These are phyloP conservation scores for Mastomys coucha DNA, from an alignment of 2,113 vertebrate species.

Conservation along the genomic window DNA sequence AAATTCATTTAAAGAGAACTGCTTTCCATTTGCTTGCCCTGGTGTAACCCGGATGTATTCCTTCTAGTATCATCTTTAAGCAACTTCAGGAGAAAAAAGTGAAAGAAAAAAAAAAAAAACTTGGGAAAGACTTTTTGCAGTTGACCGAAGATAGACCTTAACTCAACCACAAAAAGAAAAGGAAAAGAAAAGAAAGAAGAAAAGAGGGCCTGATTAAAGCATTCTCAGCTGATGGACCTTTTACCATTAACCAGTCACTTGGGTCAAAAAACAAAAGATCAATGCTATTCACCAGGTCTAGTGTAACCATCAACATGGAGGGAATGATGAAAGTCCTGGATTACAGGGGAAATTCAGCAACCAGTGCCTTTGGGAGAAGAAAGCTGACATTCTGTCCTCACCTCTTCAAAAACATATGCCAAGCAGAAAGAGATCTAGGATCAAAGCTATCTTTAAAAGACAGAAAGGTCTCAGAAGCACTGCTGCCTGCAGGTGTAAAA, in stretches of 20 bases:
- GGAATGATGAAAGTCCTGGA: conserved; percentile 82
- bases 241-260: conserved; percentile 80
- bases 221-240: conserved; percentile 79
- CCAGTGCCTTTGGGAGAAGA: conserved; percentile 82
- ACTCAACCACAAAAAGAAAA: conserved; percentile 64
- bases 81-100: conserved; percentile 77
- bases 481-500: conserved; percentile 83
- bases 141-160: conserved; percentile 63
- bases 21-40: conserved; percentile 76
- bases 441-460: conserved; percentile 84
- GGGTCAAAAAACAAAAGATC: conserved; percentile 85
- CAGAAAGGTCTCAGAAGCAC: conserved; percentile 83
- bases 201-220: conserved; percentile 77
- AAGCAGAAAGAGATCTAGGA: conserved; percentile 83
- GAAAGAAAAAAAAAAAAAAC: conserved; percentile 31
- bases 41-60: conserved; percentile 30
- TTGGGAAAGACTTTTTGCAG: conserved; percentile 74
- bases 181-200: conserved; percentile 24
- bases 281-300: conserved; percentile 79
- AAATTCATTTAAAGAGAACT: conserved; percentile 72
- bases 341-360: conserved; percentile 82
- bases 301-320: conserved; percentile 79
- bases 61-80: conserved; percentile 70
- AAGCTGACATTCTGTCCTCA: conserved; percentile 84
- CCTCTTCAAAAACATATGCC: conserved; percentile 83